phyloP scores from a whole-genome alignment of 1,140 invertebrate genomes.

The Colletes gigas region DNA sequence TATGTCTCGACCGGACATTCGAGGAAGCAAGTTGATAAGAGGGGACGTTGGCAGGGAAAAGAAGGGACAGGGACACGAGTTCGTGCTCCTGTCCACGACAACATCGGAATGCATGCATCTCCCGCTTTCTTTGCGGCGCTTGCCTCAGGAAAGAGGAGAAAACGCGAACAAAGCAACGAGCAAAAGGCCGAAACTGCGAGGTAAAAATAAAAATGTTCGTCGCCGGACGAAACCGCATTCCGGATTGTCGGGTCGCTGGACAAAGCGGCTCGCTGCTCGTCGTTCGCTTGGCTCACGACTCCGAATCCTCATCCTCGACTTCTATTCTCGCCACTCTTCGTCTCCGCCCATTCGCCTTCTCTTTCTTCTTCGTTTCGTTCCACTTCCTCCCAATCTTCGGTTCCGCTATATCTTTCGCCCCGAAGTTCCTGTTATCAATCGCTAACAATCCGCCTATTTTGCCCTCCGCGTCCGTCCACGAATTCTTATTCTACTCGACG shows the following conservation, averaged over 20 bases:
- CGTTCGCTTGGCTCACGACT: constrained; percentile 45
- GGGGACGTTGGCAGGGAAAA: background rate
- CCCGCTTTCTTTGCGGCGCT: constrained; percentile 56
- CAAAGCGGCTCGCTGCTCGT: constrained; percentile 57
- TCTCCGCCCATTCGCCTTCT: background rate
- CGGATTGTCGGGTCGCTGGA: constrained; percentile 60
- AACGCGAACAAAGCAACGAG: constrained; percentile 58
- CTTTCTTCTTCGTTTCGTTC: constrained; percentile 2
- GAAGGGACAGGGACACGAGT: constrained; percentile 16
- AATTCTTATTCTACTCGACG: background rate
- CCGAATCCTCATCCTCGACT: constrained; percentile 32
- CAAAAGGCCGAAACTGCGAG: constrained; percentile 56
- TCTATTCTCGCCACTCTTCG: constrained; percentile 22
- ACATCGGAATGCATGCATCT: constrained; percentile 67
- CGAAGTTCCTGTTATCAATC: constrained; percentile 2
- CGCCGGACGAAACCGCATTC: constrained; percentile 62
- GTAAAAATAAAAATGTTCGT: constrained; percentile 64
- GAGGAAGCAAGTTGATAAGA: constrained; percentile 32
- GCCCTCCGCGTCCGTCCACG: background rate
- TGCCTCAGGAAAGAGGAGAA: constrained; percentile 46
- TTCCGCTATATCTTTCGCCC: background rate
- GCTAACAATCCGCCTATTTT: background rate
- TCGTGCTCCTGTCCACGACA: constrained; percentile 46
- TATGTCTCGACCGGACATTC: constrained; percentile 15
- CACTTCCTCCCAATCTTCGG: background rate